These are phyloP conservation scores for Clanis bilineata DNA, from an alignment of 2,888 invertebrate species.

Conservation along the genomic window DNA sequence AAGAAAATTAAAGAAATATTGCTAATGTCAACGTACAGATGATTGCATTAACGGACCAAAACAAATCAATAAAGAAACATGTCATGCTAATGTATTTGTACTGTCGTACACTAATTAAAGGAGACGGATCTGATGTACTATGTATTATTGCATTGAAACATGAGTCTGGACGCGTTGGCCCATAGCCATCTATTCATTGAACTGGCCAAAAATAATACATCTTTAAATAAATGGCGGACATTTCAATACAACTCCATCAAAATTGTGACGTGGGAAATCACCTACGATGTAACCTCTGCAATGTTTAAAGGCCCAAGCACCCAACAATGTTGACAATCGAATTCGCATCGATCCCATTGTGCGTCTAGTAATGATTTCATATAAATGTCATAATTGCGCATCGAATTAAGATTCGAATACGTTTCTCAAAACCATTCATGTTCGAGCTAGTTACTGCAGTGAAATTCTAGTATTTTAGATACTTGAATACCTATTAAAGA, in stretches of 20 bases:
- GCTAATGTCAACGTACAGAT: background rate
- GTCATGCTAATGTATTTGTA: slow-evolving; percentile 5
- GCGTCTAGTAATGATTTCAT: too few relatives aligned
- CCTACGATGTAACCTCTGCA: background rate
- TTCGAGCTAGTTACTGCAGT: too few relatives aligned
- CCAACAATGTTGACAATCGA: background rate
- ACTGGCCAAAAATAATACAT: slow-evolving; percentile 29
- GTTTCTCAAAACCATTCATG: too few relatives aligned
- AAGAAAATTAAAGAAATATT: background rate
- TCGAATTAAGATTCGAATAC: too few relatives aligned
- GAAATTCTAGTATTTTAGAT: too few relatives aligned
- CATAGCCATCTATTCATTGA: slow-evolving; percentile 27
- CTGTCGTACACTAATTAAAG: slow-evolving; percentile 8
- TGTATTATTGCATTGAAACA: slow-evolving; percentile 14
- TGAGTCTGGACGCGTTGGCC: slow-evolving; percentile 24
- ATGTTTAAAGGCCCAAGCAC: background rate
- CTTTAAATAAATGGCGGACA: slow-evolving; percentile 22
- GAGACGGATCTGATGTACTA: background rate
- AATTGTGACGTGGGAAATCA: background rate
- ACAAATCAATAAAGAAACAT: background rate
- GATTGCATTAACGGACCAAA: background rate
- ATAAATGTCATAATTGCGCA: too few relatives aligned
- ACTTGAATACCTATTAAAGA: too few relatives aligned
- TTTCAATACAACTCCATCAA: slow-evolving; percentile 14
- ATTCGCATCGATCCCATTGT: too few relatives aligned